Conservation (phyloP, 2,113 vertebrate genomes). For the Hepsetus odoe region DNA sequence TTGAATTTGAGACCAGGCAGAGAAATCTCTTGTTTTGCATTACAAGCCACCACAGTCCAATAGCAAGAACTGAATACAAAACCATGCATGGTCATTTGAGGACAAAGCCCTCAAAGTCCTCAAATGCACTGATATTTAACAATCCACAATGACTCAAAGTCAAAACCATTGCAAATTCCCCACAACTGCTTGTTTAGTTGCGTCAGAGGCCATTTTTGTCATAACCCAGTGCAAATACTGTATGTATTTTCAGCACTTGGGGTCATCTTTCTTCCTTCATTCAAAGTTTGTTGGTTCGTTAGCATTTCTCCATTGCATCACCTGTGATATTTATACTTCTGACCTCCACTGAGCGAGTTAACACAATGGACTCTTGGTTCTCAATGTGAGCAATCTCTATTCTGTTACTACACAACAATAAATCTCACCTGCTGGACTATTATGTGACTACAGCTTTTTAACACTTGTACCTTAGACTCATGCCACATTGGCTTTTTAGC, state of each 20-base stretch:
- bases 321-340: constrained; percentile 55
- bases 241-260: constrained; percentile 35
- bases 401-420: not conserved
- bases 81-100: constrained; percentile 63
- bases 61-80: constrained; percentile 33
- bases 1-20: constrained; percentile 60
- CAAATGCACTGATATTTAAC: constrained; percentile 57
- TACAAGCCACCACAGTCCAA: constrained; percentile 57
- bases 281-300: constrained; percentile 52
- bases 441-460: not conserved
- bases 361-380: not conserved
- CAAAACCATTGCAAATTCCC: constrained; percentile 44
- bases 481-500: constrained; percentile 17
- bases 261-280: constrained; percentile 43
- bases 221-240: constrained; percentile 58
- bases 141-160: constrained; percentile 55
- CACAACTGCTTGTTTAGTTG: constrained; percentile 38
- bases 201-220: constrained; percentile 24
- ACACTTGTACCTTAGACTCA: constrained; percentile 6
- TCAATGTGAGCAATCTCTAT: not conserved
- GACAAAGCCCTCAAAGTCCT: constrained; percentile 64
- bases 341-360: not conserved
- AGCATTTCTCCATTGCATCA: constrained; percentile 57
- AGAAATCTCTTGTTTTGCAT: constrained; percentile 69
- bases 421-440: constrained; percentile 17